Evolutionary conservation across 2,113 vertebrate species (phyloP), one percentile per base, ranked within the genome.

Genomic region (Urocitellus parryii): DNA sequence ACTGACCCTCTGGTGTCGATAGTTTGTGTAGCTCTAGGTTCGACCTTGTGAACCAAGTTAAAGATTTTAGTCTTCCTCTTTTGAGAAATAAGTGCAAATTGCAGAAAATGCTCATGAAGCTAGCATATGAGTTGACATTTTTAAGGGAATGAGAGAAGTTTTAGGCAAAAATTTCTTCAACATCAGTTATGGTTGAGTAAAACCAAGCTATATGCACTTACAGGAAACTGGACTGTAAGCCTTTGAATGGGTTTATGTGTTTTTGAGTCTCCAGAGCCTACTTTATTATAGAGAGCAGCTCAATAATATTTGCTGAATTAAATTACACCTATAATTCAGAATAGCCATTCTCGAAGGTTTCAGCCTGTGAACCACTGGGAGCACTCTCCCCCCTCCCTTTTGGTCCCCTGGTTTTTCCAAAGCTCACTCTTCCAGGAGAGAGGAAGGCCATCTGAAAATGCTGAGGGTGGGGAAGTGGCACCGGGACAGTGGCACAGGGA

Each of bases 261-360:
- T 76, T 63, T 34, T 74, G 16, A 53, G 5, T 32, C 29, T 84
- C 34, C 34, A 65, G 17, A 83, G 20, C 17, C 67, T 76, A 70
- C 51, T 88, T 79, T 91, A 61, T 87, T 82, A 93, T 6, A 84
- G 34, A 42, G 34, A 76, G 70, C 82, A 24, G 61, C 63, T 92
- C 65, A 77, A 22, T 81, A 86, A 56, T 39, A 77, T 48, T 79
- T 86, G 74, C 45, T 9, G 7, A 95, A 78, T 68, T 68, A n/a
- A 93, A 53, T 34, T 39, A 25, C 4, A 90, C 24, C 51, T 39
- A 18, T 53, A 96, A 90, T 70, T 92, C 48, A 76, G 51, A 61
- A 68, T 4, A 58, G 70, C 29, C 37, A 67, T 70, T 93, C 58
- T 86, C 12, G 85, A 32, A 68, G 29, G 63, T 53, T 84, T 74